Base-by-base conservation (phyloP, 2,888 invertebrate species). In the Neria commutata region DNA sequence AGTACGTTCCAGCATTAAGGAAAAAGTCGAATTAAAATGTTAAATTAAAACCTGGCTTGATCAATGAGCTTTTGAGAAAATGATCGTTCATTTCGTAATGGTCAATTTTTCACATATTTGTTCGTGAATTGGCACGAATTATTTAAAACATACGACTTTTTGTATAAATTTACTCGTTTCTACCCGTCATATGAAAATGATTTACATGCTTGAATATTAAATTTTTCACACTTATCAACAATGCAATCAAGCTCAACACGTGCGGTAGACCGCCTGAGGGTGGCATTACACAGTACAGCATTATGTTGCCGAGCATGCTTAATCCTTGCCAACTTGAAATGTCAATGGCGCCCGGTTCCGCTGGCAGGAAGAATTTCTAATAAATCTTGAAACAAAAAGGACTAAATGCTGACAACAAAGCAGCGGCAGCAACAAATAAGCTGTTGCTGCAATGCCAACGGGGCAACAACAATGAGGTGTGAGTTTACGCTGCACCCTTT, bases 391-490 rank as follows among this genome's bases (percentile, higher is more conserved):
- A 54, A 54, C 26, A 51, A 45, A 29, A 14, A 34, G 19, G 57
- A 61, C 56, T 58, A 57, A 61, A 59, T 61, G 66, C 64, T 60
- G 53, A 60, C 51, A 25, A 37, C 55, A 48, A 51, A 51, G 60
- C 57, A 58, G 5, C 26, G 14, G 47, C 25, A 42, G 50, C 47
- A 58, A 55, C 34, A 42, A 50, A 29, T 47, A 17, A n/a, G n/a
- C 48, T 56, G 67, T 66, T 29, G 29, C 11, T 29, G 29, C 29
- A 29, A 8, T 29, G 29, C 29, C 29, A 29, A 29, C 29, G 11
- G 6, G 11, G 6, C 29, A 29, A 29, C 29, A 29, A 6, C 29
- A 6, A 29, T 11, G 29, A 29, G 11, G 29, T 29, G 29, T 11
- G 29, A 29, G 11, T 29, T 8, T 29, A 8, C 29, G 29, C 11